Conservation (phyloP, 2,888 invertebrate species). For the Megaustenia siamemsis region DNA sequence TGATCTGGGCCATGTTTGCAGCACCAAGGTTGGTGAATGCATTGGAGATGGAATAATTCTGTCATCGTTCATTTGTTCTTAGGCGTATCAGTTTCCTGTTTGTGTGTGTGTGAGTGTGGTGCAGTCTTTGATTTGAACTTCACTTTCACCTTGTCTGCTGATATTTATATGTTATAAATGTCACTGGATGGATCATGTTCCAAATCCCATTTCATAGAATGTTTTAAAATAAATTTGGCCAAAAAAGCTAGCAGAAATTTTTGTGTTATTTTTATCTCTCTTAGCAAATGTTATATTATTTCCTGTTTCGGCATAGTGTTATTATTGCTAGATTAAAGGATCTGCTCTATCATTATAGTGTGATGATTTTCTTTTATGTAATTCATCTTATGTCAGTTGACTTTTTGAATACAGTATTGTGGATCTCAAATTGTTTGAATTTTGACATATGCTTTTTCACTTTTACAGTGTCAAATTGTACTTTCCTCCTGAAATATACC, state of each 20-base stretch:
- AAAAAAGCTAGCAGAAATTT: neutral
- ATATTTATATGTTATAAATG: constrained; percentile 45
- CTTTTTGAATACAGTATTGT: neutral
- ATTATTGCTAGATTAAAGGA: neutral
- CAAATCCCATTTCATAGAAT: neutral
- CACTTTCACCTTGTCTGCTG: constrained; percentile 49
- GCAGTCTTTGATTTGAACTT: constrained; percentile 20
- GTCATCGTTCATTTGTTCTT: constrained; percentile 18
- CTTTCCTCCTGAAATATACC: constrained; percentile 31
- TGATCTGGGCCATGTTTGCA: constrained; percentile 42
- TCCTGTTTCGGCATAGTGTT: neutral
- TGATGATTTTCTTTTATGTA: neutral
- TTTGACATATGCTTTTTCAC: neutral
- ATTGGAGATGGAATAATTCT: constrained; percentile 30
- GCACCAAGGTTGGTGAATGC: constrained; percentile 7
- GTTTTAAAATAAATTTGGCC: neutral
- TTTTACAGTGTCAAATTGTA: neutral
- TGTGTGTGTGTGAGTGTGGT: neutral
- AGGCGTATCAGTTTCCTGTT: neutral
- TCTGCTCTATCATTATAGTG: neutral
- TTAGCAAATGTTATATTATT: neutral
- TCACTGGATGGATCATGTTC: neutral
- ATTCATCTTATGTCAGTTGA: neutral
- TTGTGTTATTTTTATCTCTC: neutral
- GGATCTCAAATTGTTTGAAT: neutral